Conservation (phyloP, 2,797 vertebrate species). For the Vireo griseus region DNA sequence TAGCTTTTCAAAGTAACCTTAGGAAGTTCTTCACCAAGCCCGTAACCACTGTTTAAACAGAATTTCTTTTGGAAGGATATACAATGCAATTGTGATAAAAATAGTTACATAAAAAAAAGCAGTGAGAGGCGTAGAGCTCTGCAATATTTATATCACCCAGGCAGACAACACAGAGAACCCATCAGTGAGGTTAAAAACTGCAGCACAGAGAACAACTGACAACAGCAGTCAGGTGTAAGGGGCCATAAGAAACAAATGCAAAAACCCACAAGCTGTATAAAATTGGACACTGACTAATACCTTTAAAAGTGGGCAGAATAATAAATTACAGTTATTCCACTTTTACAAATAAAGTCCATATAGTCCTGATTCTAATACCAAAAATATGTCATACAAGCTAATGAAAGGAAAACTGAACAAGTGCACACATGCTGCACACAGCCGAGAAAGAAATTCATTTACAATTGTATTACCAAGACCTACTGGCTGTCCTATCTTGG, state of each 20-base stretch:
- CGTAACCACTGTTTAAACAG: not conserved
- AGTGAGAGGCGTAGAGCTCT: not conserved
- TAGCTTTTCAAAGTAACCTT: not conserved
- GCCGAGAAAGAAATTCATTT: conserved; percentile 27
- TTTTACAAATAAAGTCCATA: not conserved
- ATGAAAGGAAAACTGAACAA: conserved; percentile 44
- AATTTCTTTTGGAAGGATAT: not conserved
- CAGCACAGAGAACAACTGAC: not conserved
- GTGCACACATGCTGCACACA: not conserved
- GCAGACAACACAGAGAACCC: not conserved
- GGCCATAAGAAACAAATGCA: not conserved
- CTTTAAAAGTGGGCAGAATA: not conserved
- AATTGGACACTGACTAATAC: not conserved
- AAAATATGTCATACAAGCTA: conserved; percentile 13
- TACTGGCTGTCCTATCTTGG: not conserved
- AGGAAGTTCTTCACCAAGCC: not conserved
- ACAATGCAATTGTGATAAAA: conserved; percentile 17
- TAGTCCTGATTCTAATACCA: not conserved
- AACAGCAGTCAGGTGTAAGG: not conserved
- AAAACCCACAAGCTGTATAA: not conserved
- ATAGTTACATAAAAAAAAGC: not conserved
- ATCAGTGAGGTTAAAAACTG: not conserved
- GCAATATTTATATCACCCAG: conserved; percentile 10
- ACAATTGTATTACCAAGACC: conserved; percentile 4
- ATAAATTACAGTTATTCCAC: not conserved